These are phyloP conservation scores for Diaphora mendica DNA, from an alignment of 2,888 invertebrate genomes.

Conservation along the genomic window DNA sequence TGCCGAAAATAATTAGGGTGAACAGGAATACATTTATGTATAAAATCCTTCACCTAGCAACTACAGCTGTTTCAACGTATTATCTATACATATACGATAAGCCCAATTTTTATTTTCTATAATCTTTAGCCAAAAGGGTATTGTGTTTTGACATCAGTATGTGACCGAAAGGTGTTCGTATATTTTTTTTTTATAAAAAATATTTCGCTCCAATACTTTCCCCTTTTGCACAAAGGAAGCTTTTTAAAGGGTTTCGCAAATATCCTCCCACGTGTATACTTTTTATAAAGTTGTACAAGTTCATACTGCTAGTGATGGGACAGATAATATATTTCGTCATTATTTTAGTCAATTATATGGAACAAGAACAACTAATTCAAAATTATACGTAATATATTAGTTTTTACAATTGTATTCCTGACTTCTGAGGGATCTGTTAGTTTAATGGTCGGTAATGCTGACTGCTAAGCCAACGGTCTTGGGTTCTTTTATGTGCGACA, in stretches of 20 bases:
- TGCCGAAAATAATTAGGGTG: background rate
- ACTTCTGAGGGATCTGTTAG: background rate
- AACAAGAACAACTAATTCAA: background rate
- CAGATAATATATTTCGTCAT: background rate
- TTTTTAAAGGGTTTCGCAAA: slow-evolving; percentile 79
- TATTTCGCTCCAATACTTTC: slow-evolving; percentile 78
- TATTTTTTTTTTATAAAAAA: slow-evolving; percentile 73
- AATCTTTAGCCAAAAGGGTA: slow-evolving; percentile 59
- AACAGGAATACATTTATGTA: background rate
- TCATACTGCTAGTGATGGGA: slow-evolving; percentile 2
- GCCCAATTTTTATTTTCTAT: slow-evolving; percentile 15
- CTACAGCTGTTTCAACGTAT: slow-evolving; percentile 6
- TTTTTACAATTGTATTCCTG: background rate
- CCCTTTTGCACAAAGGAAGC: slow-evolving; percentile 74
- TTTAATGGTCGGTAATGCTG: background rate
- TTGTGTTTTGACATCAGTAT: slow-evolving; percentile 54
- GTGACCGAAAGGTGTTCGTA: slow-evolving; percentile 67
- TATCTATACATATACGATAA: background rate
- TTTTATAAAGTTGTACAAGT: slow-evolving; percentile 17
- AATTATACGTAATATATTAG: background rate
- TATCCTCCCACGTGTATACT: slow-evolving; percentile 73
- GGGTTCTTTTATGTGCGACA: background rate
- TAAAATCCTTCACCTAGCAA: background rate
- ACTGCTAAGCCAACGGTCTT: background rate
- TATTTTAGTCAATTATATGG: too few species aligned